Conservation (phyloP, 2,113 vertebrate genomes). For the Xyrauchen texanus region DNA sequence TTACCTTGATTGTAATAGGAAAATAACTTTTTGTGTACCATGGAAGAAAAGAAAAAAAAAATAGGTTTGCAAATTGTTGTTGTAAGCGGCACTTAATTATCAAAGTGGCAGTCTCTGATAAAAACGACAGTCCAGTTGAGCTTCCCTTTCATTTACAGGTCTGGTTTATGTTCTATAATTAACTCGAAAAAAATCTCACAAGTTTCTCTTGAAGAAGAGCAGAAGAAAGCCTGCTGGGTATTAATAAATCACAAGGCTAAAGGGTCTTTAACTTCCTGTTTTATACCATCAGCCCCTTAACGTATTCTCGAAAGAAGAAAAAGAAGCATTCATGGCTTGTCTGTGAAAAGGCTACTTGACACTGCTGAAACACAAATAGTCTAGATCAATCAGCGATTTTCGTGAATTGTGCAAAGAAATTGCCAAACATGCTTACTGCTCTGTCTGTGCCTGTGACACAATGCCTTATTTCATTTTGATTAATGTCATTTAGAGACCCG, state of each 20-base stretch:
- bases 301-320: constrained; percentile 20
- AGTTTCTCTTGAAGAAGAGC: constrained; percentile 18
- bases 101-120: constrained; percentile 52
- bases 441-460: constrained; percentile 40
- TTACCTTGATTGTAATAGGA: no score
- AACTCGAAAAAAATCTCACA: constrained; percentile 48
- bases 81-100: constrained; percentile 63
- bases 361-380: constrained; percentile 47
- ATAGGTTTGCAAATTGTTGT: constrained; percentile 1
- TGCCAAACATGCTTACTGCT: constrained; percentile 57
- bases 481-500: constrained; percentile 44
- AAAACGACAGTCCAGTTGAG: constrained; percentile 21
- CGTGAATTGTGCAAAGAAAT: constrained; percentile 47
- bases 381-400: constrained; percentile 51
- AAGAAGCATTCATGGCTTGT: constrained; percentile 49
- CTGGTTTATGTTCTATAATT: constrained; percentile 32
- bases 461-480: constrained; percentile 54
- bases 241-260: constrained; percentile 44
- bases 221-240: not conserved
- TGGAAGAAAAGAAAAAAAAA: no score
- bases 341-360: constrained; percentile 47
- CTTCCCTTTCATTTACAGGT: constrained; percentile 20
- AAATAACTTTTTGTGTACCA: no score
- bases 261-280: constrained; percentile 6
- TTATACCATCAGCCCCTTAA: constrained; percentile 30